These are phyloP conservation scores for Drosophila lini DNA, from an alignment of 1,140 invertebrate genomes.

Conservation along the genomic window DNA sequence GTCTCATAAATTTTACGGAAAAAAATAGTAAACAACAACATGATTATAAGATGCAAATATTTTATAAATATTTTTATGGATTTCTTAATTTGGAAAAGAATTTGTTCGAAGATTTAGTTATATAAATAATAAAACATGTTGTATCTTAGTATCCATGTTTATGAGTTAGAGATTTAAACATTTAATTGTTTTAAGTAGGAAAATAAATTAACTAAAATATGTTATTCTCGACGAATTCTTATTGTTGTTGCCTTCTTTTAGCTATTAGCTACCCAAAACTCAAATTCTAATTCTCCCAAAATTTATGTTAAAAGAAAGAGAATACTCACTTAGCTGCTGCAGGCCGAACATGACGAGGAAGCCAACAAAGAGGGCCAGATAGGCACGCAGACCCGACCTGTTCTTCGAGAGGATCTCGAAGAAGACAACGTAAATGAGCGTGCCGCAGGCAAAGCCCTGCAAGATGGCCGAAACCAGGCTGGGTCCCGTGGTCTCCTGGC, in stretches of 20 bases:
- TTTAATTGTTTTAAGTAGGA: not conserved
- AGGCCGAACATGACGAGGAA: constrained; percentile 92
- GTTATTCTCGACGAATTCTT: too few relatives aligned
- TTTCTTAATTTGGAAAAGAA: not conserved
- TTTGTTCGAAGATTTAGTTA: not conserved
- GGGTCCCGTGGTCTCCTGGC: constrained; percentile 86
- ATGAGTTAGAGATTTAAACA: not conserved
- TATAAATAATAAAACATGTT: not conserved
- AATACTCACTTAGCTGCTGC: constrained; percentile 90
- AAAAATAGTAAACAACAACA: not conserved
- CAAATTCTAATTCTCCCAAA: not conserved
- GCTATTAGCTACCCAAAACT: not conserved
- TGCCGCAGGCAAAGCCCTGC: constrained; percentile 94
- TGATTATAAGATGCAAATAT: not conserved
- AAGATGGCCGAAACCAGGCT: constrained; percentile 88
- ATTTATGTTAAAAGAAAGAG: not conserved
- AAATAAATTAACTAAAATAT: too few relatives aligned
- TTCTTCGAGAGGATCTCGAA: constrained; percentile 94
- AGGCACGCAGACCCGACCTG: constrained; percentile 89
- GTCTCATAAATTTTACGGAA: not conserved
- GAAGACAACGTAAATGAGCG: constrained; percentile 95
- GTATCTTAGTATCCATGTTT: too few relatives aligned
- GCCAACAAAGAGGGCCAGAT: constrained; percentile 89
- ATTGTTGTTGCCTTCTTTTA: not conserved
- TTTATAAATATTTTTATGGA: not conserved